Evolutionary conservation across 1,140 invertebrate species (phyloP).

Genomic region (Periplaneta americana): DNA sequence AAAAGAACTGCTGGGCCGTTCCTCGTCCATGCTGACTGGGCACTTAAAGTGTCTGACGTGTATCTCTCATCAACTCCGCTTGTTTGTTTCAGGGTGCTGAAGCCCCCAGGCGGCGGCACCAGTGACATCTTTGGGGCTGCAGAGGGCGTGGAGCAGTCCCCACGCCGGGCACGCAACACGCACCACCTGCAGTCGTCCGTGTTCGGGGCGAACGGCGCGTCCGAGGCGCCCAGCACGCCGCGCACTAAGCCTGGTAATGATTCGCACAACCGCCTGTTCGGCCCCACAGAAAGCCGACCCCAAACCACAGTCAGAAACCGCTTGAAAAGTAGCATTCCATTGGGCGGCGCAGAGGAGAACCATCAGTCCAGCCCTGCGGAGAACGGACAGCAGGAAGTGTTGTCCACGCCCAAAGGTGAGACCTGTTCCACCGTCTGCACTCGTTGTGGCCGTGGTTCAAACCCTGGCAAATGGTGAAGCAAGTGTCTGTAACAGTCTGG

Average conservation of each 20-base stretch:
- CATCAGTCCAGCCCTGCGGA: not conserved
- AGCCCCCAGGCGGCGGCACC: conserved; percentile 58
- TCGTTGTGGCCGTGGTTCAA: too few relatives aligned
- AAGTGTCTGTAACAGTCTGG: too few relatives aligned
- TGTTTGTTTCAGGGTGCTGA: conserved; percentile 48
- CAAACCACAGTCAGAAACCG: conserved; percentile 31
- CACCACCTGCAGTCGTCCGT: conserved; percentile 37
- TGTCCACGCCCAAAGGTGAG: not conserved
- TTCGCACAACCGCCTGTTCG: conserved; percentile 45
- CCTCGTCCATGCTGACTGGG: too few relatives aligned
- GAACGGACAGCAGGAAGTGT: not conserved
- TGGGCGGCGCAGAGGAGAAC: not conserved
- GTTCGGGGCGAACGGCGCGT: conserved; percentile 30
- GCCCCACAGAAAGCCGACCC: conserved; percentile 26
- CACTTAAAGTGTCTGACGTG: too few relatives aligned
- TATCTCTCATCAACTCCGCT: too few relatives aligned
- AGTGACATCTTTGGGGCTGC: conserved; percentile 52
- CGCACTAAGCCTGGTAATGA: conserved; percentile 44
- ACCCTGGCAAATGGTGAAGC: too few relatives aligned
- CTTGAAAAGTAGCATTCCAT: conserved; percentile 31
- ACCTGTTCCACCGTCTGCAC: not conserved
- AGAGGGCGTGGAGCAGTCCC: conserved; percentile 15
- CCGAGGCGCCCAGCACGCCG: conserved; percentile 24
- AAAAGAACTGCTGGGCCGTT: too few relatives aligned
- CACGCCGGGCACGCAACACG: conserved; percentile 31